Percentiles rank a stretch among this genome's conserved stretches.
Evolutionary conservation across 2,113 vertebrate genomes (phyloP).

Genomic region (Megaceryle maxima): DNA sequence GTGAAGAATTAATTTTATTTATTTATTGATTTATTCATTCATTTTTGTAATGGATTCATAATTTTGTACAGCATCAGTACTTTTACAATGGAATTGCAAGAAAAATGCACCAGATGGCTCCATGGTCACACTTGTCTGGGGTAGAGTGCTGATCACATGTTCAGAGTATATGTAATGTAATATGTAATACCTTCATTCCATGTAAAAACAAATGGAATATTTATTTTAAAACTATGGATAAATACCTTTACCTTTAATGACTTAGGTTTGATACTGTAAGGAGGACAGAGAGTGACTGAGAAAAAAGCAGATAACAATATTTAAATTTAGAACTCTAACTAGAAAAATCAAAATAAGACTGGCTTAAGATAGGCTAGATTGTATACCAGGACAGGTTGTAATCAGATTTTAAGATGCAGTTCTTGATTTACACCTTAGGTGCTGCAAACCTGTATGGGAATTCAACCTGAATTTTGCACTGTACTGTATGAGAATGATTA

Average conservation of each 20-base stretch:
- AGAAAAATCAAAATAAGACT: background rate
- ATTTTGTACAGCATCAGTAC: background rate
- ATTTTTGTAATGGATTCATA: background rate
- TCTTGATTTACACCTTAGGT: background rate
- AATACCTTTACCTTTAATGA: background rate
- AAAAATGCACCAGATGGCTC: conserved; percentile 74
- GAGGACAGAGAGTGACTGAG: background rate
- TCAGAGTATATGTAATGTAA: background rate
- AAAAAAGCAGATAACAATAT: background rate
- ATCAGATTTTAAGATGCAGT: background rate
- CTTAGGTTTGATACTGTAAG: background rate
- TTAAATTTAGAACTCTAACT: background rate
- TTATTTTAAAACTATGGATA: background rate
- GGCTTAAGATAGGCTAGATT: background rate
- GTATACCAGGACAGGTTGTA: background rate
- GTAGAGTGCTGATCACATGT: background rate
- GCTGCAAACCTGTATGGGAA: background rate
- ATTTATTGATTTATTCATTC: background rate
- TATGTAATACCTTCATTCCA: background rate
- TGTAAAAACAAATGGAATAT: conserved; percentile 40
- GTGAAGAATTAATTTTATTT: background rate
- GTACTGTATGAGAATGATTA: background rate
- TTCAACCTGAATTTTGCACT: background rate
- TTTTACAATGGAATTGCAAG: conserved; percentile 57
- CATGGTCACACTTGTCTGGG: conserved; percentile 26